phyloP scores from a whole-genome alignment of 2,888 invertebrate genomes.

The Steinernema carpocapsae region DNA sequence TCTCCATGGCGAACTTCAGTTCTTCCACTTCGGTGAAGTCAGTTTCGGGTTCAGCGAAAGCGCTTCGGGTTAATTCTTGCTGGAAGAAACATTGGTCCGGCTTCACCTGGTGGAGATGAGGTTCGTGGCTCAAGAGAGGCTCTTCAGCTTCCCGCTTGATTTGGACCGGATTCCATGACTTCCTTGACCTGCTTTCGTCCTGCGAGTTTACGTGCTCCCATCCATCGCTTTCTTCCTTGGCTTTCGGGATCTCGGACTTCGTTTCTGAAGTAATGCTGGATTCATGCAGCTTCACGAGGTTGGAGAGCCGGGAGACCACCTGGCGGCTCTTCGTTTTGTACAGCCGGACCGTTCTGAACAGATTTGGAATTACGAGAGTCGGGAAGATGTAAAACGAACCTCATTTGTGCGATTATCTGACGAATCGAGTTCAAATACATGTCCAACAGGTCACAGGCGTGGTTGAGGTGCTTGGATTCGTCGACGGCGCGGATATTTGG shows the following conservation, averaged over 20 bases:
- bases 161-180: neutral
- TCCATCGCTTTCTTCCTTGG: slow-evolving; percentile 12
- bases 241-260: neutral
- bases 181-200: neutral
- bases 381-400: slow-evolving; percentile 38
- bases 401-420: slow-evolving; percentile 46
- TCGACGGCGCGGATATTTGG: slow-evolving; percentile 43
- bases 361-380: neutral
- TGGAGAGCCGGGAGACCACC: slow-evolving; percentile 49
- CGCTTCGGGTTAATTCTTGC: neutral
- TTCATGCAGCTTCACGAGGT: slow-evolving; percentile 50
- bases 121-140: neutral
- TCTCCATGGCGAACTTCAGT: slow-evolving; percentile 47
- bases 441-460: slow-evolving; percentile 43
- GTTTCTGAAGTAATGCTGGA: slow-evolving; percentile 36
- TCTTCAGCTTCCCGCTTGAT: slow-evolving; percentile 45
- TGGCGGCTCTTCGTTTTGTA: slow-evolving; percentile 47
- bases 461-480: slow-evolving; percentile 46
- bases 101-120: neutral
- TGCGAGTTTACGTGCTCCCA: neutral
- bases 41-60: slow-evolving; percentile 1
- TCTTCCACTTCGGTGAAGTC: slow-evolving; percentile 41
- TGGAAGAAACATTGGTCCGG: slow-evolving; percentile 19
- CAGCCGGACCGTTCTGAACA: slow-evolving; percentile 45
- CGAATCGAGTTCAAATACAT: slow-evolving; percentile 51